Base-by-base conservation (phyloP, 2,113 vertebrate species). In the Alouatta palliata region DNA sequence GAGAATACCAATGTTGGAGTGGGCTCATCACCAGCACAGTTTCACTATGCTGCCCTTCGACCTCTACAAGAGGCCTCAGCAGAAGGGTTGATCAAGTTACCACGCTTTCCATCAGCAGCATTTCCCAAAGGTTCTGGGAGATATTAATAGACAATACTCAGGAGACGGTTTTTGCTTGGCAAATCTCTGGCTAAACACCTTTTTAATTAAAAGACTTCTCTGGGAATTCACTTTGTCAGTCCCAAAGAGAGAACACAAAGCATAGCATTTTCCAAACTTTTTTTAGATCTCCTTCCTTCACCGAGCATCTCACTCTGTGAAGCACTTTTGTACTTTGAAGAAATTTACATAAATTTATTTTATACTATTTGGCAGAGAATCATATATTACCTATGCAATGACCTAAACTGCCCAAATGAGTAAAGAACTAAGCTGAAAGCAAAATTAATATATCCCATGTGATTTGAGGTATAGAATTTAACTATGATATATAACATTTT, bases 1-100 rank as follows among this genome's bases (percentile, higher is more conserved):
- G 5, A 35, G 6, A 52, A 52, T 7, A 40, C 23, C 9, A 2
- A 0, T 4, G 0, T 70, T 17, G 2, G 35, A 16, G 6, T 4
- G 3, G 75, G 16, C 16, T 52, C 23, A 47, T 79, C 25, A 13
- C 64, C 77, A 21, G 49, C 21, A 40, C 5, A 11, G 40, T 27
- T 49, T 37, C 3, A 7, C 20, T 1, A 0, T 10, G 32, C 16
- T 5, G 4, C 4, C 40, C 27, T 32, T 19, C 25, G 32, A 61
- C 8, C 23, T 43, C 23, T 25, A 5, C 1, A 19, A 37, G 58
- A 37, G 87, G 16, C 25, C 21, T 17, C 0, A 12, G 45, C 8
- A 8, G 3, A 30, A 47, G 27, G 47, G 27, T 5, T 77, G 76
- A 76, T 77, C 54, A 27, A 32, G 47, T 37, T 25, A 75, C 13